Base-by-base conservation (phyloP, 92 coral and sea anemone species). In the Virgularia gustaviana region DNA sequence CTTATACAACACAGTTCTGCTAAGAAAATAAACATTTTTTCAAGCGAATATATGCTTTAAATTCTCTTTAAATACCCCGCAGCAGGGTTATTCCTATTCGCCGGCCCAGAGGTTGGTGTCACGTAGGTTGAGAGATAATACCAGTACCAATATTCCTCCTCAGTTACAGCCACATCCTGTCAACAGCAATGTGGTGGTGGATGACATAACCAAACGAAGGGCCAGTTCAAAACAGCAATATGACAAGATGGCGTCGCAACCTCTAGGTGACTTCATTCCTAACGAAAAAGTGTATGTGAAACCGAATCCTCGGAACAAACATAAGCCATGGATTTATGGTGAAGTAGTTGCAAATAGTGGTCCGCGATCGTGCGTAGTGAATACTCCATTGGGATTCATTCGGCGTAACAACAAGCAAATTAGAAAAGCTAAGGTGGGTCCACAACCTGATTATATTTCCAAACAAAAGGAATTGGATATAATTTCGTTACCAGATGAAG, bases 261-360 rank as follows among this genome's bases (percentile, higher is more conserved):
- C 34, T 30, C 36, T 37, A 49, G 31, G 53, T 55, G 63, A 72
- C 34, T 23, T 72, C 7, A 6, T 65, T 33, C 34, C 45, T 31
- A 49, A 63, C 34, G 63, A 36, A 20, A 47, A 51, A 32, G 72
- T 58, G 9, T 70, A 70, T 42, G 72, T 41, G 36, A 79, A 79
- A 39, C 83, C 71, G 23, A 45, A 77, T 2, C 78, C 83, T 23
- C 83, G 60, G 36, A 57, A 79, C 78, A 79, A 79, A 35, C 60
- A 52, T 24, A 49, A 63, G 49, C 78, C 64, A 24, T 70, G 78
- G 78, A 49, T 31, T 35, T 79, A 79, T 36, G 71, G 78, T 16
- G 36, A 57, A 34, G 68, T 45, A 35, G 45, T 78, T 30, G 83
- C 49, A 35, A 52, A 32, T 36, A 24, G 42, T 13, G 51, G 51